A percentile compares a stretch with the other conserved stretches of the same genome.
Evolutionary conservation across 2,113 vertebrate genomes (phyloP).

Genomic region (Phasianus colchicus): DNA sequence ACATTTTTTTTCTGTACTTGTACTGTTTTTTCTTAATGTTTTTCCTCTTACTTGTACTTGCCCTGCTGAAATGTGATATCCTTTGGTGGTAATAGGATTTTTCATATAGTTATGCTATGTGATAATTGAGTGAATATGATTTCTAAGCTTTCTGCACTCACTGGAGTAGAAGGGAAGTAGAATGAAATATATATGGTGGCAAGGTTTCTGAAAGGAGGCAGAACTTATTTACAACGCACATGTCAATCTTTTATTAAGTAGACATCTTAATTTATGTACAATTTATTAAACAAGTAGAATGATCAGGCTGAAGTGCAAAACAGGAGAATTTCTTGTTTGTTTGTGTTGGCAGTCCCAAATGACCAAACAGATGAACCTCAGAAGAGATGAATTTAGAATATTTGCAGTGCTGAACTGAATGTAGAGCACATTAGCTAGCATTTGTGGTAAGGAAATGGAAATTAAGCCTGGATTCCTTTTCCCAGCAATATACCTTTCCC

Average conservation of each 20-base stretch:
- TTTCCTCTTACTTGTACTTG: neutral
- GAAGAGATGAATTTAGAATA: neutral
- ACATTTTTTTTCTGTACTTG: neutral
- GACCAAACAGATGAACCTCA: neutral
- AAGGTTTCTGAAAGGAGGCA: neutral
- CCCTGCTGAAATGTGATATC: neutral
- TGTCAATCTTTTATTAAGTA: neutral
- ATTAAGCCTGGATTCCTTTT: neutral
- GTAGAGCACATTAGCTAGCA: neutral
- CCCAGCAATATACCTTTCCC: neutral
- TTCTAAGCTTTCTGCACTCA: neutral
- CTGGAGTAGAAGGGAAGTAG: neutral
- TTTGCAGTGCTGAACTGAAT: neutral
- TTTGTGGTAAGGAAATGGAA: neutral
- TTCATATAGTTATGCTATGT: neutral
- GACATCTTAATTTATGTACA: neutral
- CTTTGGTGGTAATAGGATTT: conserved; percentile 12
- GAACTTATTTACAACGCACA: neutral
- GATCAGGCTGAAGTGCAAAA: neutral
- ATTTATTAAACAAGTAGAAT: neutral
- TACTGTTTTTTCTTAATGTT: neutral
- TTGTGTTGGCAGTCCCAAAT: neutral
- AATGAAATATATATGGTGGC: neutral
- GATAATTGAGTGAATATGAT: neutral
- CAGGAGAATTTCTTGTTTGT: neutral